phyloP scores from a whole-genome alignment of 92 coral and sea anemone species.

The Anthopleura xanthogrammica region DNA sequence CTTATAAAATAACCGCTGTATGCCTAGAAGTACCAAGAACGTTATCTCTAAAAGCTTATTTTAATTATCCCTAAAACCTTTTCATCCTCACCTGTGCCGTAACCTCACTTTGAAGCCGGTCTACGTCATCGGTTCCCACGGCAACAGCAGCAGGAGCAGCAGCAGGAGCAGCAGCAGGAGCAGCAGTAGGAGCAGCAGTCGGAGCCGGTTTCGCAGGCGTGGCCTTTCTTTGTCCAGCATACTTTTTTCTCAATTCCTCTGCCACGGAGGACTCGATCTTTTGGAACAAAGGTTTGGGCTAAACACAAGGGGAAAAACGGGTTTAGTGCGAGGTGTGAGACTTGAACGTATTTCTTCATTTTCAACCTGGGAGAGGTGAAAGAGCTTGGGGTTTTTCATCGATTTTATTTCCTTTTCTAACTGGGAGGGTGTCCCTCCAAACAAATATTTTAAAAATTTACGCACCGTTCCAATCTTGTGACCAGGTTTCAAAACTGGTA shows the following conservation, averaged over 20 bases:
- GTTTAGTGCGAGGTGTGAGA: neutral
- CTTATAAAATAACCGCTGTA: no score
- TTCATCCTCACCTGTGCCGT: slow-evolving; percentile 61
- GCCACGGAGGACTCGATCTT: slow-evolving; percentile 77
- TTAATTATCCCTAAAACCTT: no score
- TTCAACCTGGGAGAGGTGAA: no score
- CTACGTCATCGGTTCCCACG: slow-evolving; percentile 33
- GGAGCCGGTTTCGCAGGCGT: slow-evolving; percentile 33
- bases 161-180: no score
- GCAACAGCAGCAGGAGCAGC: slow-evolving; percentile 13
- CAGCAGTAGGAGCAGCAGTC: neutral
- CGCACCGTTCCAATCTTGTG: slow-evolving; percentile 93
- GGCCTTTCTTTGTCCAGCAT: slow-evolving; percentile 69
- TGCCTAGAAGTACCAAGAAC: no score
- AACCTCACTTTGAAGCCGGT: slow-evolving; percentile 55
- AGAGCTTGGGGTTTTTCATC: no score
- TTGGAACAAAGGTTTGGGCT: slow-evolving; percentile 96
- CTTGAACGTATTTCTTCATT: no score
- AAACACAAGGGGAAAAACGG: neutral
- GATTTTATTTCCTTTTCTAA: no score
- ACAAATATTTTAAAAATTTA: neutral
- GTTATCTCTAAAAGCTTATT: no score
- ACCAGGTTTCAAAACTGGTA: slow-evolving; percentile 86
- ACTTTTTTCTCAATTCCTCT: slow-evolving; percentile 73
- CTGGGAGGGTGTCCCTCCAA: no score